phyloP scores from a whole-genome alignment of 2,888 invertebrate species.

The Drosophila kuntzei region DNA sequence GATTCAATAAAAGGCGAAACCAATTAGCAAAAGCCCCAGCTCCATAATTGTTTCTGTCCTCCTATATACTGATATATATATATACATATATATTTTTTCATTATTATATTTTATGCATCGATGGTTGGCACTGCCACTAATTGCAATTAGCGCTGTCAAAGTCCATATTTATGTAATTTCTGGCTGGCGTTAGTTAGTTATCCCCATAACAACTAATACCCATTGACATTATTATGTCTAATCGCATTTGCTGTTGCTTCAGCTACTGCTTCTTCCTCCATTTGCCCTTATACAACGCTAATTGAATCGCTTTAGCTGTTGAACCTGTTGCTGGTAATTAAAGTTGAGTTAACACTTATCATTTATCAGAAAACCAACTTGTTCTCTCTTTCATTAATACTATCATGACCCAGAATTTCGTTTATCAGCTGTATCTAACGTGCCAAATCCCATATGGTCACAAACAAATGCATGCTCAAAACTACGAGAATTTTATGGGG shows the following conservation, averaged over 20 bases:
- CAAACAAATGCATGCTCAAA: slow-evolving; percentile 21
- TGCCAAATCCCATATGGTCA: slow-evolving; percentile 17
- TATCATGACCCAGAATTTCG: slow-evolving; percentile 14
- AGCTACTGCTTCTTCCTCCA: background rate
- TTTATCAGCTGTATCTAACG: slow-evolving; percentile 19
- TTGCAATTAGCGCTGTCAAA: slow-evolving; percentile 76
- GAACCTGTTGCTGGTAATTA: slow-evolving; percentile 56
- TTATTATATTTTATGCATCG: slow-evolving; percentile 20
- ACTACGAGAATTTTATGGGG: slow-evolving; percentile 13
- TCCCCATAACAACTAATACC: slow-evolving; percentile 47
- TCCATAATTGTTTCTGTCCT: slow-evolving; percentile 58
- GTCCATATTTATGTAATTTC: slow-evolving; percentile 63
- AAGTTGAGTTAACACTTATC: slow-evolving; percentile 55
- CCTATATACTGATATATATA: slow-evolving; percentile 29
- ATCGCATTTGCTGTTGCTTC: slow-evolving; percentile 56
- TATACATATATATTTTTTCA: slow-evolving; percentile 32
- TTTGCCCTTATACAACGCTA: slow-evolving; percentile 50
- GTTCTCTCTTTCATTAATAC: background rate
- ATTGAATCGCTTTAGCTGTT: slow-evolving; percentile 53
- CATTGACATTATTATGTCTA: slow-evolving; percentile 70
- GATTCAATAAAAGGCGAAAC: slow-evolving; percentile 70
- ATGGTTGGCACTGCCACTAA: slow-evolving; percentile 53
- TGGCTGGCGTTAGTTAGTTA: slow-evolving; percentile 32
- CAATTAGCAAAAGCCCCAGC: slow-evolving; percentile 67
- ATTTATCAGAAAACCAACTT: background rate